Conservation (phyloP, 2,888 invertebrate species). For the Ophion costatus region DNA sequence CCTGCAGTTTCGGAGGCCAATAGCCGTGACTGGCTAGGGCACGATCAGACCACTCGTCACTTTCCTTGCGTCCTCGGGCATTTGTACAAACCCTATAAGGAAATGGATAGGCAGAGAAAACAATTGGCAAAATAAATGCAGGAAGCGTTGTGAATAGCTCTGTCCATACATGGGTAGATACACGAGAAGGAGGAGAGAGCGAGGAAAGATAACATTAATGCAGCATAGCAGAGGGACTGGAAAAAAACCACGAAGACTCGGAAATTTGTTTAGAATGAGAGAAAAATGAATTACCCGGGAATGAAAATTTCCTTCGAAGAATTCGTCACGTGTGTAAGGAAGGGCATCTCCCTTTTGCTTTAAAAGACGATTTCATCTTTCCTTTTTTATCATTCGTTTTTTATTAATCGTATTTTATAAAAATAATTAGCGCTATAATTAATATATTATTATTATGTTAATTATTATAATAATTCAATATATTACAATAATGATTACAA, state of each 20-base stretch:
- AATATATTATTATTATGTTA: constrained; percentile 12
- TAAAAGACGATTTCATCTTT: neutral
- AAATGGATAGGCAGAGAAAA: neutral
- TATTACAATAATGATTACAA: neutral
- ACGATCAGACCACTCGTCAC: constrained; percentile 15
- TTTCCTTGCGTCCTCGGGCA: constrained; percentile 42
- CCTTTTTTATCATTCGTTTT: neutral
- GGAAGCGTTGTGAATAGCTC: too few species aligned
- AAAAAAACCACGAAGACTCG: constrained; percentile 19
- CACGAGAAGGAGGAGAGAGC: neutral
- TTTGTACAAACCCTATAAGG: constrained; percentile 23
- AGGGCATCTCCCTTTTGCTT: neutral
- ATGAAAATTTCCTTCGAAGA: neutral
- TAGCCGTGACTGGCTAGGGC: constrained; percentile 54
- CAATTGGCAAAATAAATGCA: neutral
- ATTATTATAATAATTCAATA: constrained; percentile 1
- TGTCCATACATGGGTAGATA: neutral
- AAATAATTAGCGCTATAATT: constrained; percentile 32
- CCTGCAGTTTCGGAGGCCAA: constrained; percentile 34
- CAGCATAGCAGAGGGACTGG: neutral
- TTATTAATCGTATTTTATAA: constrained; percentile 11
- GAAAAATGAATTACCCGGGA: constrained; percentile 1
- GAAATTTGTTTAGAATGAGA: constrained; percentile 19
- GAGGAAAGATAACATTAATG: neutral
- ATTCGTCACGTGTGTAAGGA: neutral